Conservation (phyloP, 2,888 invertebrate species). For the Synanthedon myopaeformis region DNA sequence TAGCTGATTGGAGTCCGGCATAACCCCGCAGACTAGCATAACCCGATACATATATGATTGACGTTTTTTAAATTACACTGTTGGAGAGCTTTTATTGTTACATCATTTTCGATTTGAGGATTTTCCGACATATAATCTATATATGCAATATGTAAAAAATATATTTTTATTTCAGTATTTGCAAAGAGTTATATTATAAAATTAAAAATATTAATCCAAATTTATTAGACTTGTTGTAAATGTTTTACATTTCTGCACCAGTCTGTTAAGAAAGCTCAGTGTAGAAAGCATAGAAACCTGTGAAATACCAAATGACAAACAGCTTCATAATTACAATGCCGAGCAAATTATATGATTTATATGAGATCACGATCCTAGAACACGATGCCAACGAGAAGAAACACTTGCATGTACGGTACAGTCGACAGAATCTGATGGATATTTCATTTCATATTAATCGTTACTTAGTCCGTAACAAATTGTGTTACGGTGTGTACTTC, state of each 20-base stretch:
- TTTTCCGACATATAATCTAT: too few relatives aligned
- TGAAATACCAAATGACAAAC: slow-evolving; percentile 7
- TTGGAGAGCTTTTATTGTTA: too few relatives aligned
- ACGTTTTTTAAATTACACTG: too few relatives aligned
- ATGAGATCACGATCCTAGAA: slow-evolving; percentile 11
- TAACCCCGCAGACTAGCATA: background rate
- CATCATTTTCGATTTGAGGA: too few relatives aligned
- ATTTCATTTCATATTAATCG: too few relatives aligned
- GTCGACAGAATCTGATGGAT: background rate
- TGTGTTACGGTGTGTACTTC: too few relatives aligned
- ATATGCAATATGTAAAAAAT: too few relatives aligned
- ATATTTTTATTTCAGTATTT: too few relatives aligned
- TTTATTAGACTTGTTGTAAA: background rate
- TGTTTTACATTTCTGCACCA: too few relatives aligned
- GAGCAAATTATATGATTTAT: slow-evolving; percentile 12
- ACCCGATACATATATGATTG: background rate
- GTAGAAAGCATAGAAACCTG: background rate
- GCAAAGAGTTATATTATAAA: background rate
- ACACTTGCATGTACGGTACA: slow-evolving; percentile 3
- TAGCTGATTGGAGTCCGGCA: too few relatives aligned
- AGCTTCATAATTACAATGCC: slow-evolving; percentile 12
- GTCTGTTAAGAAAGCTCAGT: background rate
- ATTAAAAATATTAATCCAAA: background rate
- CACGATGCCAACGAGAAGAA: slow-evolving; percentile 5
- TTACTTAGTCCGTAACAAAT: too few relatives aligned